Base-by-base conservation (phyloP, 1,140 invertebrate genomes). In the Drosophila equinoxialis region DNA sequence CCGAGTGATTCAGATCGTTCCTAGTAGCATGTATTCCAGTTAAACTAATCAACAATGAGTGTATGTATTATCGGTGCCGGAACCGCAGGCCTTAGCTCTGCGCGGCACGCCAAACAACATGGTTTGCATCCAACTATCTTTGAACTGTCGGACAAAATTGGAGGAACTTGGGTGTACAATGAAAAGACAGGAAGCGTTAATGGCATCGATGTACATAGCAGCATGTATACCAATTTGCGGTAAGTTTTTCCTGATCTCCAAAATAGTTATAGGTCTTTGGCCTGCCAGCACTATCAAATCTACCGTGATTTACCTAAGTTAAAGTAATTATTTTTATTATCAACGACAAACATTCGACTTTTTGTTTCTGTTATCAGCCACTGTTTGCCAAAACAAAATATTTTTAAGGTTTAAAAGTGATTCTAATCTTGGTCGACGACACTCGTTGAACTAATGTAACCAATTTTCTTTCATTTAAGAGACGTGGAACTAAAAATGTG, bases 81-180 rank as follows among this genome's bases (percentile, higher is more conserved):
- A 3, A 96, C 96, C 1, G 95, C 95, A 0, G 97, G 97, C 1
- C 92, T 97, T 11, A 95, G 94, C 78, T 94, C 96, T 1, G 93
- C 94, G 1, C 94, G 94, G 39, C 95, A 96, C 77, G 92, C 93
- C 8, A 79, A 94, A 20, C 92, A 90, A 7, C 94, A 94, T 57
- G 95, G 94, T 72, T 77, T 84, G 17, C 77, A 93, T 60, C 93
- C 98, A 42, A 97, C 93, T 23, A 93, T 95, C 13, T 95, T 95
- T 84, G 96, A 97, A 83, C 95, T 97, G 91, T 94, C 94, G 1
- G 91, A 94, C 17, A 87, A 94, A 76, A 93, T 98, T 57, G 98
- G 97, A n/a, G 98, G 98, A 14, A 96, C 97, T 6, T 98, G 97
- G 97, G 95, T 97, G 1, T 98, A 97, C 84, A 95, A 94, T 10